Evolutionary conservation across 2,113 vertebrate genomes (phyloP), one percentile per base, ranked within the genome.

Genomic region (Muscicapa adusta): DNA sequence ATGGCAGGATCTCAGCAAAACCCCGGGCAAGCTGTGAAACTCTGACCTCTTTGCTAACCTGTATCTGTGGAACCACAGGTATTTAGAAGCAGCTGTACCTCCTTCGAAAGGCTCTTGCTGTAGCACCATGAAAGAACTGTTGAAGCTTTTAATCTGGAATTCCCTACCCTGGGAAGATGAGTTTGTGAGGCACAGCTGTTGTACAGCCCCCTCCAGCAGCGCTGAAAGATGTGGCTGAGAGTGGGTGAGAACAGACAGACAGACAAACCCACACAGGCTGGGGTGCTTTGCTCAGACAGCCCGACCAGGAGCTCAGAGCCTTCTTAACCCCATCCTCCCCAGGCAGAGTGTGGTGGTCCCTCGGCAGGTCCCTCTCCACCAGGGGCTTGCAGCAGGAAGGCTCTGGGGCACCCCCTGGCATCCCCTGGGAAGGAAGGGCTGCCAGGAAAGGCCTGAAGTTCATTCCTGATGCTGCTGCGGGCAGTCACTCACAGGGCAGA

Each of bases 361-460:
- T 36, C 31, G 14, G 34, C 65, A 63, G 70, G n/a, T 2, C 18
- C 14, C 2, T 5, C 61, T 43, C 51, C 70, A 18, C 0, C 0
- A 47, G 42, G 18, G 3, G 5, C 3, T 10, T 45, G 31, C 36
- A 11, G 53, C 7, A 36, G 70, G 22, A 60, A 7, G 5, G 48
- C 25, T 57, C 38, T 22, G 42, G 31, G 29, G 2, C 34, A 33
- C 47, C 28, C 22, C 57, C 34, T n/a, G 31, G 31, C 19, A 18
- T 26, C n/a, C 7, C 31, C 20, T 25, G 29, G 56, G 48, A 47
- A 74, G 51, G 38, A 62, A 51, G 7, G 12, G 10, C 22, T 58
- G 76, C 3, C 17, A 5, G 4, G 18, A 15, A 63, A 54, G 22
- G 42, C 29, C 24, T n/a, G 3, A 24, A 15, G 5, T n/a, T 78